Conservation (phyloP, 2,113 vertebrate genomes). For the Gymnogyps californianus region DNA sequence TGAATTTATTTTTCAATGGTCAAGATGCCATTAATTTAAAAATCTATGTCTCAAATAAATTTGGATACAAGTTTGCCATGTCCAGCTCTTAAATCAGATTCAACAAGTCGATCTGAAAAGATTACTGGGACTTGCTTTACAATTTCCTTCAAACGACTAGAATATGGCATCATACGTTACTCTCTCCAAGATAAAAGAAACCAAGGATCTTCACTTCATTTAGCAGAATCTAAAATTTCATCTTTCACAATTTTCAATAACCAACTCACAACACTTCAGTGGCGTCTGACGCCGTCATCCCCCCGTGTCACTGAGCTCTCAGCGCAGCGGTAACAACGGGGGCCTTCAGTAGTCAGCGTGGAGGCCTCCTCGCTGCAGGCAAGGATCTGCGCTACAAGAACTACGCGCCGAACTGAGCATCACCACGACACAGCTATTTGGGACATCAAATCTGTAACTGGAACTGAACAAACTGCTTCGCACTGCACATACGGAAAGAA, state of each 20-base stretch:
- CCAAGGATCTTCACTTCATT: background rate
- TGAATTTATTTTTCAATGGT: constrained; percentile 78
- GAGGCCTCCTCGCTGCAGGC: background rate
- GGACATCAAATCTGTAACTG: background rate
- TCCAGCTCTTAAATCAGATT: background rate
- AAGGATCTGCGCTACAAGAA: background rate
- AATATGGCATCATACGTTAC: fast-evolving
- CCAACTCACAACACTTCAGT: background rate
- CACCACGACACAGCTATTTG: fast-evolving
- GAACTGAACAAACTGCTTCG: background rate
- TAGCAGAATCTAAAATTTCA: background rate
- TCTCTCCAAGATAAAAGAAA: background rate
- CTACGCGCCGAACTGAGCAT: background rate
- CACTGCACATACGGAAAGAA: background rate
- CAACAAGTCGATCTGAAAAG: background rate
- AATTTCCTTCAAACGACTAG: background rate
- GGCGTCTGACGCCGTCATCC: background rate
- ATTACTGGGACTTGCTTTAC: background rate
- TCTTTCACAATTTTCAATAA: background rate
- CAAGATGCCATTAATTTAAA: constrained; percentile 37
- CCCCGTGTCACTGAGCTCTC: background rate
- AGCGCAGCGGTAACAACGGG: background rate
- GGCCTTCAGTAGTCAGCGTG: background rate
- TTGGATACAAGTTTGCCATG: background rate
- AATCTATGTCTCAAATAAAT: constrained; percentile 60